Base-by-base conservation (phyloP, 1,140 invertebrate species). In the Drosophila suzukii region DNA sequence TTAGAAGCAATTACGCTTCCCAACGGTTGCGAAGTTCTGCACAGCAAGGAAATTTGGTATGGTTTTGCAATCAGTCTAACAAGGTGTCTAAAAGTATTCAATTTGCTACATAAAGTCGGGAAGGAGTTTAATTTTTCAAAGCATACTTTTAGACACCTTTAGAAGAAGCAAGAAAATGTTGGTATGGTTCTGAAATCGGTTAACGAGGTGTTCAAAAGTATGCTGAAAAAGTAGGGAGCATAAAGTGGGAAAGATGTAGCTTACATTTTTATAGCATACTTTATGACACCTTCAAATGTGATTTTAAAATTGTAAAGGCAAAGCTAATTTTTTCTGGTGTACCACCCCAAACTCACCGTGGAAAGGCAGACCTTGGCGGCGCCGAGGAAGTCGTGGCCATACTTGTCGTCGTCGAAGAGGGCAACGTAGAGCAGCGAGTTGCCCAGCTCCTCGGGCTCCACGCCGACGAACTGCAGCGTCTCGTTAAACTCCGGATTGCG, bases 401-500 rank as follows among this genome's bases (percentile, higher is more conserved):
- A 97, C 85, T 96, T 96, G 92, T 98, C 97, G 76, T 97, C 97
- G 93, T 98, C 97, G 60, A 96, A 94, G 2, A 96, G 90, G 6
- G 95, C 93, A 12, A 96, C 95, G 91, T 97, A 95, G 38, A 98
- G 92, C 93, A 61, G 93, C 79, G 88, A 97, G 93, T 92, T 98
- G 96, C 55, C 96, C 95, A 49, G 95, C 96, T 92, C 91, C 24
- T 92, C 88, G 11, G 90, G 90, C 74, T 92, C 91, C 38, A 98
- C 95, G 50, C 97, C 97, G 88, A 98, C 97, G 93, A 98, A 98
- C 50, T 97, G 96, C 6, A 98, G 92, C 0, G 96, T 97, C 93
- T 99, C 98, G 92, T 98, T 98, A 93, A 98, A 99, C 92, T 98
- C 97, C 0, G 98, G 98, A 93, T 98, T 97, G 77, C 97, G 94